Evolutionary conservation across 2,888 invertebrate species (phyloP).

Genomic region (Ectemnius continuus): DNA sequence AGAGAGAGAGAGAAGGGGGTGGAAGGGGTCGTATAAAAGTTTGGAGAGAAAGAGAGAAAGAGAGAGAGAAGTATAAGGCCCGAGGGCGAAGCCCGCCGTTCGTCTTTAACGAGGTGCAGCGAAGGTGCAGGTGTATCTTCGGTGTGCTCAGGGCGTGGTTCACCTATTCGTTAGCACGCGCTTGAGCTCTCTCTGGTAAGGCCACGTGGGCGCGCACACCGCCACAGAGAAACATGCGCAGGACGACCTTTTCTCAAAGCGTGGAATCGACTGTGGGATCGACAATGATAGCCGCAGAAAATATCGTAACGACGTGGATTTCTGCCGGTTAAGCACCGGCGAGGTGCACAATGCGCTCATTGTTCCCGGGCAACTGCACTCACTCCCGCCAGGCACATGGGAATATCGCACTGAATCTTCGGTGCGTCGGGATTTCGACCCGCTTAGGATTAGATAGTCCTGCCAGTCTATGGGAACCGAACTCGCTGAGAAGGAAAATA

Average conservation of each 20-base stretch:
- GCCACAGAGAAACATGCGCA: slow-evolving; percentile 20
- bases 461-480: no score
- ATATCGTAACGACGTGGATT: slow-evolving; percentile 27
- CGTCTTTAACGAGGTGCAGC: slow-evolving; percentile 61
- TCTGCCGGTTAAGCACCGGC: background rate
- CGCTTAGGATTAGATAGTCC: no score
- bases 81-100: slow-evolving; percentile 56
- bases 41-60: slow-evolving; percentile 7
- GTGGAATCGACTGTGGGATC: slow-evolving; percentile 49
- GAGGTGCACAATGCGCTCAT: slow-evolving; percentile 29
- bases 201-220: slow-evolving; percentile 31
- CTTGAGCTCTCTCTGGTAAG: slow-evolving; percentile 57
- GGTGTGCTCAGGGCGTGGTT: slow-evolving; percentile 69
- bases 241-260: slow-evolving; percentile 55
- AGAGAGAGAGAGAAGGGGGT: background rate
- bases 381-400: background rate
- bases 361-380: slow-evolving; percentile 25
- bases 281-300: slow-evolving; percentile 16
- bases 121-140: slow-evolving; percentile 69
- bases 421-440: no score
- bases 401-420: no score
- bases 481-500: no score
- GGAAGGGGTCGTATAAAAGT: slow-evolving; percentile 48
- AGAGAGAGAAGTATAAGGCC: slow-evolving; percentile 23
- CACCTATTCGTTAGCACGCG: slow-evolving; percentile 70